Evolutionary conservation across 2,797 vertebrate species (phyloP), one percentile per base, ranked within the genome.

Genomic region (Trematomus bernacchii): DNA sequence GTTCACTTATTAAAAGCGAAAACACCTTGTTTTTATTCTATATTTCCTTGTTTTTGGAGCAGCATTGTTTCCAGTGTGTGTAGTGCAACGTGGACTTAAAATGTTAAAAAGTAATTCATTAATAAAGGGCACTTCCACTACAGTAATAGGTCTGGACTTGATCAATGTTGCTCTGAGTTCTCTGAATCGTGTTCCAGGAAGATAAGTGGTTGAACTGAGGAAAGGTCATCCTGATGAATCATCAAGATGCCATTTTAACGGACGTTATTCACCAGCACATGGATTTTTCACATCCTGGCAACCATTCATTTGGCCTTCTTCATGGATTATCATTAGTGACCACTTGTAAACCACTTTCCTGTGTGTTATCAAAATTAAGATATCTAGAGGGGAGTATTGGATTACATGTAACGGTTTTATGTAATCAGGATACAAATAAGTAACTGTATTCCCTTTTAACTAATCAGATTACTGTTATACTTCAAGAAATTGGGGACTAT

Each of bases 21-120:
- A 27, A 27, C 27, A 27, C 27, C 27, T 27, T 27, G 27, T 27
- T 27, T 27, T 27, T 27, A 27, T 27, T 27, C 27, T 27, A 27
- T 27, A 27, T 27, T 27, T 27, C 27, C 27, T 27, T 27, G 27
- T 27, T 27, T 27, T 27, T 5, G 27, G 27, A 27, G 27, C 27
- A 27, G 27, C 4, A 27, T 27, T 27, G 5, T 27, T 27, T 27
- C 4, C 27, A 27, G 27, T 27, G 4, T 27, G 27, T 15, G 11
- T 1, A 5, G 33, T 16, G 54, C 47, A 44, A 16, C 33, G 8
- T 9, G 71, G 18, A 54, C 30, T 57, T 43, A 33, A 51, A 50
- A n/a, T 77, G 53, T 52, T n/a, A 58, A 58, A 58, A 58, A 40
- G 47, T 59, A 27, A 66, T 43, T 53, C 11, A 64, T 69, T 42